These are phyloP conservation scores for Sarotherodon lohbergeri DNA, from an alignment of 2,113 vertebrate species.

Conservation along the genomic window DNA sequence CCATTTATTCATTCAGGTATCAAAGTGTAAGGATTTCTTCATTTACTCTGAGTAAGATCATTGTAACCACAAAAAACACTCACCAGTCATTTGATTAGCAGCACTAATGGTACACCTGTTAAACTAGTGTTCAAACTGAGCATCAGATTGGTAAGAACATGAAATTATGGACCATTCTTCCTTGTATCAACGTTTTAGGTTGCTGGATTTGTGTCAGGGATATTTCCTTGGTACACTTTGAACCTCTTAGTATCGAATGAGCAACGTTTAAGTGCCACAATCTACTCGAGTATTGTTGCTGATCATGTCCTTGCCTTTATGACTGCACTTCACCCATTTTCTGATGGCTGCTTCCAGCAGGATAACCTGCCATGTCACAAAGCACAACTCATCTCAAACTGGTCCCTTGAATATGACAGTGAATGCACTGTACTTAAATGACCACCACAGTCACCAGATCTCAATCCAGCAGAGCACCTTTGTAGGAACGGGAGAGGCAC, in stretches of 20 bases:
- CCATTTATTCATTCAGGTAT: neutral
- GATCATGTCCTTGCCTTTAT: neutral
- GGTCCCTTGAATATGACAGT: neutral
- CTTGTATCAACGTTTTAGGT: neutral
- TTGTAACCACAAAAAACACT: neutral
- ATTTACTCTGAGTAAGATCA: neutral
- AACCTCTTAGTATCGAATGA: neutral
- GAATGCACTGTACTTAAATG: neutral
- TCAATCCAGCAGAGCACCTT: neutral
- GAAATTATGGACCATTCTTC: neutral
- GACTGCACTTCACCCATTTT: neutral
- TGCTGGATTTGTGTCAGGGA: neutral
- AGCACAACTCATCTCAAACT: neutral
- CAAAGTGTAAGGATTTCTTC: neutral
- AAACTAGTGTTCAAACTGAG: neutral
- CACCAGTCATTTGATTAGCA: neutral
- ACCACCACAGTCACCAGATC: neutral
- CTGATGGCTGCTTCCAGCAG: neutral
- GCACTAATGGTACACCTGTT: neutral
- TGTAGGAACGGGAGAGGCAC: neutral
- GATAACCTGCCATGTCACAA: neutral
- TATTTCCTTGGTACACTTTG: neutral
- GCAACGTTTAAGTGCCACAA: neutral
- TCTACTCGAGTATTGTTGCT: neutral
- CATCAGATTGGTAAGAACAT: neutral